phyloP scores from a whole-genome alignment of 2,797 vertebrate species.

The Eulemur coronatus region DNA sequence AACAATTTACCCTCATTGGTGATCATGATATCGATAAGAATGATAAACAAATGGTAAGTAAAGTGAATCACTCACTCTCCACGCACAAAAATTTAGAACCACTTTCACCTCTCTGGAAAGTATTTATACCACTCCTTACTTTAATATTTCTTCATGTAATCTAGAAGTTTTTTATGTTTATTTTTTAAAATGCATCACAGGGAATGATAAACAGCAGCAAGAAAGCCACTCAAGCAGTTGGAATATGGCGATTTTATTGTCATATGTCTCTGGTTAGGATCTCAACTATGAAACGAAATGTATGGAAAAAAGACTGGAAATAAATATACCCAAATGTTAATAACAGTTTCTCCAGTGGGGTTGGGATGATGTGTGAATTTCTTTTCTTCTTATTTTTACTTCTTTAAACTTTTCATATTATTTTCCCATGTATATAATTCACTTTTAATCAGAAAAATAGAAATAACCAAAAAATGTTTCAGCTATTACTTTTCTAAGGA shows the following conservation, averaged over 20 bases:
- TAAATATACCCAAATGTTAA: background rate
- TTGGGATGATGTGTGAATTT: background rate
- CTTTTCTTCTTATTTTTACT: background rate
- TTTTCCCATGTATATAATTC: background rate
- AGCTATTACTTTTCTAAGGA: background rate
- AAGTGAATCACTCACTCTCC: background rate
- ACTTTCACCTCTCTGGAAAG: background rate
- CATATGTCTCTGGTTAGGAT: background rate
- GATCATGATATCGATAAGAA: background rate
- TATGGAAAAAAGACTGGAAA: background rate
- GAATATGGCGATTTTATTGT: background rate
- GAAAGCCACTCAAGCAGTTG: background rate
- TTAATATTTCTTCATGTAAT: conserved; percentile 1
- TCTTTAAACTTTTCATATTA: background rate
- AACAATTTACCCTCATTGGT: background rate
- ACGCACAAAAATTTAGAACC: background rate
- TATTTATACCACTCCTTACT: background rate
- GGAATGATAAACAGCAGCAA: conserved; percentile 16
- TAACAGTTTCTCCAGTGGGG: background rate
- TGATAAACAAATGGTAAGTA: background rate
- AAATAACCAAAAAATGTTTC: background rate
- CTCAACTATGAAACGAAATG: conserved; percentile 5
- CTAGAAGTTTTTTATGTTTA: background rate
- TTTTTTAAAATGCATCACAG: conserved; percentile 19
- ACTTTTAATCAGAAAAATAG: background rate